These are phyloP conservation scores for Acronicta alni DNA, from an alignment of 2,888 invertebrate genomes.

Conservation along the genomic window DNA sequence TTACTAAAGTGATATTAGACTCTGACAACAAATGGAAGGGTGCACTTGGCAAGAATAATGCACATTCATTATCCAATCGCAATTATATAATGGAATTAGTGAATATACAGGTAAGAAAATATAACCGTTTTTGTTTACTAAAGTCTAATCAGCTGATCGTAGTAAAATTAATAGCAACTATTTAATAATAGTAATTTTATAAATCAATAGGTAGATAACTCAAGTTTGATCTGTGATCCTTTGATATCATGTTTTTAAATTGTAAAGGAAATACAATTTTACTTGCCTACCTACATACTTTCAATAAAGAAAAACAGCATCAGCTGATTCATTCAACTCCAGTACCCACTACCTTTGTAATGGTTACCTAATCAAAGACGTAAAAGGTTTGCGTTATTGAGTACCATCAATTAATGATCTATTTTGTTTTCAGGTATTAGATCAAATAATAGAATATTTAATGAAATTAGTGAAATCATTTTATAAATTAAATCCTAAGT, in stretches of 20 bases:
- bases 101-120: conserved; percentile 82
- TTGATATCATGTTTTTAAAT: too few species aligned
- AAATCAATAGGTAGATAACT: too few species aligned
- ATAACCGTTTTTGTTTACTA: background rate
- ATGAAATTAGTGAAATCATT: conserved; percentile 87
- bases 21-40: conserved; percentile 87
- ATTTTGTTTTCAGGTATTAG: conserved; percentile 85
- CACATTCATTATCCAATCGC: conserved; percentile 77
- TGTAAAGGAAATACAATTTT: too few species aligned
- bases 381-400: background rate
- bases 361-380: background rate
- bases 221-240: too few species aligned
- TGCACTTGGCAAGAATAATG: conserved; percentile 63
- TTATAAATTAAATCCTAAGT: conserved; percentile 85
- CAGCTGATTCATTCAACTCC: too few species aligned
- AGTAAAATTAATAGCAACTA: background rate
- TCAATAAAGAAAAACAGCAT: too few species aligned
- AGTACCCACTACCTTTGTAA: too few species aligned
- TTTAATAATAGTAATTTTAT: too few species aligned
- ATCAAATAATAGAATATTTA: conserved; percentile 88
- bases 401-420: background rate
- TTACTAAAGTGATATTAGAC: conserved; percentile 81
- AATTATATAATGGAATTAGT: conserved; percentile 85
- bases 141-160: background rate
- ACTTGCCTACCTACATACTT: too few species aligned